These are phyloP conservation scores for Thymelicus lineola DNA, from an alignment of 2,888 invertebrate species.

Conservation along the genomic window DNA sequence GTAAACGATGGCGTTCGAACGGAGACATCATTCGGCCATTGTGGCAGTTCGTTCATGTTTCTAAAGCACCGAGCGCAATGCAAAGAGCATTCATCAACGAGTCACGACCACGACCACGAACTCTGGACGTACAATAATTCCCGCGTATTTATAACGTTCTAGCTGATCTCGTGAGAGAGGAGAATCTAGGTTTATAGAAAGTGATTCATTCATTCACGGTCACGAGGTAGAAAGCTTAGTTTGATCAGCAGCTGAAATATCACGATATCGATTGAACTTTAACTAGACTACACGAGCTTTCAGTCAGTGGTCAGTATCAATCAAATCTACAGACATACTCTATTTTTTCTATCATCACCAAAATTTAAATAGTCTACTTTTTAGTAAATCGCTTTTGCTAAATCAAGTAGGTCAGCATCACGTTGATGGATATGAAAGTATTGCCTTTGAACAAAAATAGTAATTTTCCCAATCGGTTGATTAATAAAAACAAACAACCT, in stretches of 20 bases:
- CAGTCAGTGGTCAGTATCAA: no score
- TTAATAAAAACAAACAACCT: no score
- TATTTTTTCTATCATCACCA: no score
- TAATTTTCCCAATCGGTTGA: no score
- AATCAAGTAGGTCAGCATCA: no score
- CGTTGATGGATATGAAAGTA: no score
- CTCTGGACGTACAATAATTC: not conserved
- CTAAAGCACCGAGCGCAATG: not conserved
- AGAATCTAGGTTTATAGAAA: slow-evolving; percentile 28
- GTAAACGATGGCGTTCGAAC: not conserved
- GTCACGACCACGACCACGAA: not conserved
- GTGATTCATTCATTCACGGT: slow-evolving; percentile 27
- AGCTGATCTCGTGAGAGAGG: slow-evolving; percentile 13
- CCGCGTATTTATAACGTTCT: slow-evolving; percentile 7
- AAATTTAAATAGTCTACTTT: no score
- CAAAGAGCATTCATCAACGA: slow-evolving; percentile 1
- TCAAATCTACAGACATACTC: no score
- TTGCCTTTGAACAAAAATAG: no score
- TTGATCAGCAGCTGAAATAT: slow-evolving; percentile 26
- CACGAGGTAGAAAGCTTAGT: slow-evolving; percentile 24
- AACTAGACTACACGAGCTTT: not conserved
- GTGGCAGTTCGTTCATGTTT: not conserved
- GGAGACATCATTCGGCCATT: not conserved
- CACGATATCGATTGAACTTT: slow-evolving; percentile 3
- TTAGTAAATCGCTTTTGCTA: no score